Evolutionary conservation across 2,113 vertebrate genomes (phyloP), one percentile per base, ranked within the genome.

Genomic region (Sitta europaea): DNA sequence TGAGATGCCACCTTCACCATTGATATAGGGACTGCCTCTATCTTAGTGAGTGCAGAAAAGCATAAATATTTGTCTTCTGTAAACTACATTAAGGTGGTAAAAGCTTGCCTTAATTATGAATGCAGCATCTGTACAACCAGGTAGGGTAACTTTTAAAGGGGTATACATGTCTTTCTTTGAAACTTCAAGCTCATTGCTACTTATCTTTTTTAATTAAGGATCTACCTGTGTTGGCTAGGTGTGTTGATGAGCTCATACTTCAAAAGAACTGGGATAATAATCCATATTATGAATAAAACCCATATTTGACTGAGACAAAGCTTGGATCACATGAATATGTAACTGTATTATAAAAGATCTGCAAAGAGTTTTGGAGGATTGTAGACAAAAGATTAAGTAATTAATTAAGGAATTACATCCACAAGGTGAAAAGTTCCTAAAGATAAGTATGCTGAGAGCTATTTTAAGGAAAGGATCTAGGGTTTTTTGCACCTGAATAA

Each of bases 391-490:
- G 43, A 84, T 73, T 59, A 94, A 88, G 45, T 62, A 80, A 91
- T 94, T 96, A 92, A 92, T 93, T 87, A 96, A 85, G 84, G 80
- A 92, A 88, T 96, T 95, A 88, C 57, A 94, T 75, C 35, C 63
- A 73, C n/a, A 86, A 68, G 70, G 76, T 96, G 88, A 73, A 88
- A 95, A 87, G n/a, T 92, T 75, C 29, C 77, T 61, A 19, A 79
- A 92, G 83, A 51, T 63, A 90, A 86, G 13, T 40, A 35, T 75
- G 47, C 43, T 13, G 11, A 92, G 73, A 92, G n/a, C 43, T 90
- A 35, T 93, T 95, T 75, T 77, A 93, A 58, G 66, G 45, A 63
- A 92, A 43, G 29, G 24, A 81, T 86, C 33, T 73, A 47, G 38
- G 11, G 35, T 91, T 94, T 94, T 92, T 81, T 74, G 5, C 5